A percentile compares a stretch with the other conserved stretches of the same genome.
phyloP scores from a whole-genome alignment of 2,797 vertebrate genomes.

The Masticophis lateralis region DNA sequence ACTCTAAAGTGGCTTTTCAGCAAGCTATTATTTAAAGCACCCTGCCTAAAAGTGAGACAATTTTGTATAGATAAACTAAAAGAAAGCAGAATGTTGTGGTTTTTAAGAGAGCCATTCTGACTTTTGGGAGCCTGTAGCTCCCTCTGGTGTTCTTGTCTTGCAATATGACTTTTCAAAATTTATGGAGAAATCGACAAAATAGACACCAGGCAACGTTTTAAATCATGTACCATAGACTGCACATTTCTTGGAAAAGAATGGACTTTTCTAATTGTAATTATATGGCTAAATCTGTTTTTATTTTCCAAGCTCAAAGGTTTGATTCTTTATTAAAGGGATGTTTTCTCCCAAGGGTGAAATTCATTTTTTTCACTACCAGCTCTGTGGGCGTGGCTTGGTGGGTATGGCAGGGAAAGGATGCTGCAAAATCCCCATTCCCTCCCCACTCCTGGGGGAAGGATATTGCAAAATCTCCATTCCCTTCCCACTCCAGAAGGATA shows the following conservation, averaged over 20 bases:
- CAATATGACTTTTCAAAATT: background rate
- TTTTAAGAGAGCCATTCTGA: constrained; percentile 49
- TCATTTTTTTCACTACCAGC: too few relatives aligned
- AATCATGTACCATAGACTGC: background rate
- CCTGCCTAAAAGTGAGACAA: background rate
- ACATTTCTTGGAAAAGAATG: background rate
- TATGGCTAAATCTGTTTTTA: background rate
- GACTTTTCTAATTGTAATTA: background rate
- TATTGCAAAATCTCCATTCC: too few relatives aligned
- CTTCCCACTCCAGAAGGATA: too few relatives aligned
- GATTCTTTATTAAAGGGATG: background rate
- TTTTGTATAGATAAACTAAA: background rate
- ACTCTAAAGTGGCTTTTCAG: background rate
- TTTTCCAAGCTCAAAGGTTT: background rate
- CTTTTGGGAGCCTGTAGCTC: constrained; percentile 65
- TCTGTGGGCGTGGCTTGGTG: too few relatives aligned
- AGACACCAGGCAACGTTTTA: background rate
- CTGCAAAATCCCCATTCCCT: too few relatives aligned
- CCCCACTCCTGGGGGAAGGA: too few relatives aligned
- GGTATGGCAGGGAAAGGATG: too few relatives aligned
- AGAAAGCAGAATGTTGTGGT: background rate
- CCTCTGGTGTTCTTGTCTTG: constrained; percentile 62
- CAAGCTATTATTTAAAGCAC: background rate
- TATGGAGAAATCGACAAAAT: background rate
- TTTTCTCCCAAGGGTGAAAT: too few relatives aligned